These are phyloP conservation scores for Heloderma charlesbogerti DNA, from an alignment of 2,113 vertebrate genomes.

Conservation along the genomic window DNA sequence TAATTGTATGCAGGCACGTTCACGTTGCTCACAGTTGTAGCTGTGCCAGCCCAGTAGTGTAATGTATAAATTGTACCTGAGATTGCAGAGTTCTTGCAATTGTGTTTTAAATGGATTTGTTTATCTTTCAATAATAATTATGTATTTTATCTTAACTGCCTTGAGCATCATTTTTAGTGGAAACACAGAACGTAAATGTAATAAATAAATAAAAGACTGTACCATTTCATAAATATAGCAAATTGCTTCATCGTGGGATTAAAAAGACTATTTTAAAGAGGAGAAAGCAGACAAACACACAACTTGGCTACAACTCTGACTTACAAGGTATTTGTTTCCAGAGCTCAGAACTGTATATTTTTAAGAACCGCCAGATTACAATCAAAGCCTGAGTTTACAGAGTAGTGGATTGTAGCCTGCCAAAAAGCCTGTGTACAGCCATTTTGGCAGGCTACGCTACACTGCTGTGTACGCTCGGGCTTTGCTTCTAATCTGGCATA, in stretches of 20 bases:
- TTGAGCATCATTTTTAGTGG: background rate
- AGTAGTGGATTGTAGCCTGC: background rate
- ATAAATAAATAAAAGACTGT: background rate
- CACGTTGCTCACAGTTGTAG: background rate
- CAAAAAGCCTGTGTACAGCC: background rate
- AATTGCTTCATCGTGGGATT: background rate
- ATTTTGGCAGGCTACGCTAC: background rate
- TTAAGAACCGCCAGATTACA: background rate
- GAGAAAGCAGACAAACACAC: background rate
- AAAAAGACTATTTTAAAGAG: background rate
- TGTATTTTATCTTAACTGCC: background rate
- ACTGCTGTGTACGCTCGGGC: background rate
- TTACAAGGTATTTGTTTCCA: background rate
- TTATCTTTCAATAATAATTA: background rate
- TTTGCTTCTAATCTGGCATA: background rate
- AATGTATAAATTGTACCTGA: background rate
- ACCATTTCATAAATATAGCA: background rate
- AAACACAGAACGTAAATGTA: background rate
- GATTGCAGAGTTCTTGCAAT: background rate
- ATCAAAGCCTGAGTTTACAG: background rate
- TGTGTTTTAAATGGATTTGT: background rate
- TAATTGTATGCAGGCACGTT: background rate
- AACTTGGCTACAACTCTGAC: background rate
- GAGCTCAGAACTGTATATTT: background rate
- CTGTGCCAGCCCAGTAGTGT: background rate